Base-by-base conservation (phyloP, 1,140 invertebrate genomes). In the Homarus americanus region DNA sequence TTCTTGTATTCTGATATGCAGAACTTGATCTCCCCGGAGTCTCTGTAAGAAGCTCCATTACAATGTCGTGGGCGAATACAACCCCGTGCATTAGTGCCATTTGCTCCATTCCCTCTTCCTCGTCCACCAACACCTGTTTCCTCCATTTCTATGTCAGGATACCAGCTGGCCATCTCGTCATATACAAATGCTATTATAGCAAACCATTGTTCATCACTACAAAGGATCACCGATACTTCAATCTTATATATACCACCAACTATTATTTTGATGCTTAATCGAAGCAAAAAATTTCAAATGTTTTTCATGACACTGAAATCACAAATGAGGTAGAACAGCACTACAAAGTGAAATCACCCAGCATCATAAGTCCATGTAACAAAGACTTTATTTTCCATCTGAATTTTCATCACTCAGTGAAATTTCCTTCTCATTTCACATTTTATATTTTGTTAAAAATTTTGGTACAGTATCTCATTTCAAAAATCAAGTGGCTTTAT, bases 1-100 rank as follows among this genome's bases (percentile, higher is more conserved):
- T 72, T 82, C 66, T 89, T 89, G 72, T 89, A 89, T 41, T 89
- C 87, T 4, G 87, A 89, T n/a, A 89, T 89, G 79, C 87, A 89
- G 79, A 89, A 89, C 78, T 89, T 89, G 40, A 89, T 89, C 44
- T 89, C 87, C 1, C 87, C 87, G 0, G 78, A 53, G 44, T 89
- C 87, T 69, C 79, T 69, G 44, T 82, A 89, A 15, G 87, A 89
- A 53, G 87, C 32, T 24, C 85, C 85, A 1, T 40, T 73, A 28
- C 53, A 82, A 34, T 69, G 79, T 17, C 78, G 79, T 17, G 72
- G 24, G 44, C 78, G 41, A 34, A 89, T 89, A 32, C 87, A 89
- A n/a, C 87, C 79, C 34, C 79, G 79, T 34, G 79, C 44, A 7
- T 28, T 79, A 5, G 76, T 58, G 9, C 17, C 32, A 15, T 15